Conservation (phyloP, 2,888 invertebrate species). For the Muscina levida region DNA sequence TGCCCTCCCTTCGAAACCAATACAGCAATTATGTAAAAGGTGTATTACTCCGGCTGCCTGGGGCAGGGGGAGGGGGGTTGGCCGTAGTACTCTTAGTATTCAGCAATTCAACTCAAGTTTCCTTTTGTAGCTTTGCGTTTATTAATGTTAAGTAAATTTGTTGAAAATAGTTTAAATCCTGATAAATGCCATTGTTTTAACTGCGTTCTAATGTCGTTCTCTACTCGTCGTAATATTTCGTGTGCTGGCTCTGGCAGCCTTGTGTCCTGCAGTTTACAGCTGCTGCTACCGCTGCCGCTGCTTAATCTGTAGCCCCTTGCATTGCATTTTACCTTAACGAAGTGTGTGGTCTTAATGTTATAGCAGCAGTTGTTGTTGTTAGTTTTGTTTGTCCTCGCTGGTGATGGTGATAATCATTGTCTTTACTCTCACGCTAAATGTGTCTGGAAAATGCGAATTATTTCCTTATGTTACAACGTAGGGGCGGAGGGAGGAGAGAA, state of each 20-base stretch:
- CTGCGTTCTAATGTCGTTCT: constrained; percentile 12
- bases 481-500: too few relatives aligned
- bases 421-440: constrained; percentile 51
- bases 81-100: too few relatives aligned
- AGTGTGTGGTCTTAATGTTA: background rate
- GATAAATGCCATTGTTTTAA: constrained; percentile 61
- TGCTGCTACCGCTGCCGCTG: background rate
- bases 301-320: constrained; percentile 1
- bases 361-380: constrained; percentile 20
- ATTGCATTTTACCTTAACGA: background rate
- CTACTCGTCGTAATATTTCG: background rate
- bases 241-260: background rate
- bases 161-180: constrained; percentile 60
- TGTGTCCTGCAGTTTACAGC: constrained; percentile 5
- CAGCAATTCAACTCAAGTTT: too few relatives aligned
- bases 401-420: constrained; percentile 65
- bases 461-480: constrained; percentile 44
- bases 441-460: constrained; percentile 63
- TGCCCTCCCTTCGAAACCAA: too few relatives aligned
- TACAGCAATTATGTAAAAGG: background rate
- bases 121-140: constrained; percentile 10
- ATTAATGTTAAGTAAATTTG: constrained; percentile 59
- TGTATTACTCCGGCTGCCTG: background rate
- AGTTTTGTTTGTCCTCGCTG: constrained; percentile 31
- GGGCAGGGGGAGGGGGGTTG: background rate